These are phyloP conservation scores for Pogoniulus pusillus DNA, from an alignment of 2,797 vertebrate species.

Conservation along the genomic window DNA sequence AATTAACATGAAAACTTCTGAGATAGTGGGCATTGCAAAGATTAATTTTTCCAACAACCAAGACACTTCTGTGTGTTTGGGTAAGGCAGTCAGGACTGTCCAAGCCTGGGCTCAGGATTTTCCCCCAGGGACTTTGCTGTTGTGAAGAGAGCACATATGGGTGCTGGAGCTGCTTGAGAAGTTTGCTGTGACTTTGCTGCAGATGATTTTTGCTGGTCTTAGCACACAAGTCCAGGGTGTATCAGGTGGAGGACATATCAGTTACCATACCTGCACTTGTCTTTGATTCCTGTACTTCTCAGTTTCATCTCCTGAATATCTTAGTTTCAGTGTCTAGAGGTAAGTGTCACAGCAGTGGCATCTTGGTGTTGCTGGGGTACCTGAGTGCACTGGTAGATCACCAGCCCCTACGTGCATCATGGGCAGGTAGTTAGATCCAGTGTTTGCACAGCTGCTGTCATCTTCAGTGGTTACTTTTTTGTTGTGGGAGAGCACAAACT, in stretches of 20 bases:
- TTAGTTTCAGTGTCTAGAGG: neutral
- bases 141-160: neutral
- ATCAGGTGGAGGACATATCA: neutral
- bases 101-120: neutral
- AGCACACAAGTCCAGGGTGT: neutral
- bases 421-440: neutral
- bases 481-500: neutral
- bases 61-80: neutral
- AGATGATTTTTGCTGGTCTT: neutral
- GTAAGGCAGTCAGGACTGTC: neutral
- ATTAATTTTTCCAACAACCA: neutral
- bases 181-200: neutral
- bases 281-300: neutral
- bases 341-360: neutral
- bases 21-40: neutral
- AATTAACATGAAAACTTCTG: neutral
- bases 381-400: neutral
- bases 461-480: neutral
- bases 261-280: neutral
- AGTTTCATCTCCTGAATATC: neutral
- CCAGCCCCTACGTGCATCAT: fast-evolving
- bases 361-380: neutral
- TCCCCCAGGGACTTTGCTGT: neutral
- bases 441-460: neutral
- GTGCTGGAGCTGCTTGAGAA: neutral